Evolutionary conservation across 1,140 invertebrate genomes (phyloP), one percentile per base, ranked within the genome.

Genomic region (Coptotermes formosanus): DNA sequence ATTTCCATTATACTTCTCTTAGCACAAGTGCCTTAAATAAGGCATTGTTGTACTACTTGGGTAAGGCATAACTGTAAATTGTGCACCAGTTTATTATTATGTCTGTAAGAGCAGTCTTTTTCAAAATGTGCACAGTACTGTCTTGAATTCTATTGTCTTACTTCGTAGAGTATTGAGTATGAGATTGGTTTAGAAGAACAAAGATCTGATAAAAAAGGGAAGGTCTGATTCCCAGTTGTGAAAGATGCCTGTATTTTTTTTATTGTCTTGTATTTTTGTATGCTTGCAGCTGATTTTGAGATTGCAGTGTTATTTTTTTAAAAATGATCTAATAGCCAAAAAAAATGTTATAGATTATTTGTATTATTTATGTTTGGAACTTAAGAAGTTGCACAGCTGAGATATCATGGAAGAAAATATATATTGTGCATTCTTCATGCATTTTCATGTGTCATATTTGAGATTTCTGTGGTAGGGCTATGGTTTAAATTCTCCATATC

Each of bases 21-120:
- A 82, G 86, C 86, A 87, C 86, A 87, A 87, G 86, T 87, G 86
- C 86, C 86, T 87, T 87, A 87, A 38, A 82, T 83, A 85, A 87
- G 86, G 86, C 86, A 87, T 84, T 85, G 84, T 87, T 87, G 86
- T 87, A 85, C 52, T 64, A 87, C 30, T 48, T 86, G 38, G 84
- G 64, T 85, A 69, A 85, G 43, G 44, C 69, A 32, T 44, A 43
- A 55, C 83, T 75, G 25, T 75, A 75, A 45, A n/a, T 45, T 83
- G 86, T 86, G 85, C 38, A 85, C 83, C 59, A 64, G 21, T 85
- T 52, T 82, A 52, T 38, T 75, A 45, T 83, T 83, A 32, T 55
- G 19, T 83, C 43, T 83, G 43, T 52, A 83, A 32, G 16, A 44
- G 32, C 32, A 69, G n/a, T 59, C 32, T 69, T 25, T 75, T 75